Evolutionary conservation across 2,113 vertebrate genomes (phyloP).

Genomic region (Scophthalmus maximus): DNA sequence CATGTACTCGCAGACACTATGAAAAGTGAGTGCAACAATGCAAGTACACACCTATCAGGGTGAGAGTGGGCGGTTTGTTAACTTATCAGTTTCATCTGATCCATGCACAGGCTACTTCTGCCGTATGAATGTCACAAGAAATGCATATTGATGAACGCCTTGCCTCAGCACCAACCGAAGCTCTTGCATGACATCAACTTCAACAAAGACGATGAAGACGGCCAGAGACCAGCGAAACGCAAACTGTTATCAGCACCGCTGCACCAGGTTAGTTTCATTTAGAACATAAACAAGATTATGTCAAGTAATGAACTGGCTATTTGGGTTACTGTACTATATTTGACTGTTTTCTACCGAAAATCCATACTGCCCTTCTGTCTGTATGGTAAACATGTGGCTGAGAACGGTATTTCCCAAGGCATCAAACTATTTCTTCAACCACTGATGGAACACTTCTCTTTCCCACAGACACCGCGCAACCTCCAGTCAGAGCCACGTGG

Average conservation of each 20-base stretch:
- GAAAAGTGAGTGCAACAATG: conserved; percentile 77
- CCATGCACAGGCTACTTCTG: conserved; percentile 72
- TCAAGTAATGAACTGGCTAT: too few species aligned
- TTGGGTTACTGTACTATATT: too few species aligned
- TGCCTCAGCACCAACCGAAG: conserved; percentile 60
- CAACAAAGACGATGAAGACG: conserved; percentile 48
- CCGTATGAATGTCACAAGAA: conserved; percentile 79
- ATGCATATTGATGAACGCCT: conserved; percentile 62
- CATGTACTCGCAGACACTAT: conserved; percentile 86
- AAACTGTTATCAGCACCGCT: conserved; percentile 21
- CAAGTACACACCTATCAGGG: rapidly evolving
- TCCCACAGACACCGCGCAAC: conserved; percentile 34
- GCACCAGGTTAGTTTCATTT: conserved; percentile 66
- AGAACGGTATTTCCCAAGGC: neutral
- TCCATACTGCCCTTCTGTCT: neutral
- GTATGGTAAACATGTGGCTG: neutral
- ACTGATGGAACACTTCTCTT: conserved; percentile 1
- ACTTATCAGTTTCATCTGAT: neutral
- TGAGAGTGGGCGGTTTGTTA: neutral
- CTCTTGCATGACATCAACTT: conserved; percentile 37
- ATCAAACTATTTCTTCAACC: neutral
- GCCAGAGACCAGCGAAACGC: conserved; percentile 58
- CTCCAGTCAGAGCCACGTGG: conserved; percentile 31
- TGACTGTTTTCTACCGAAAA: too few species aligned
- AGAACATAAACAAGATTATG: too few species aligned